Conservation (phyloP, 2,113 vertebrate species). For the Balaenoptera acutorostrata region DNA sequence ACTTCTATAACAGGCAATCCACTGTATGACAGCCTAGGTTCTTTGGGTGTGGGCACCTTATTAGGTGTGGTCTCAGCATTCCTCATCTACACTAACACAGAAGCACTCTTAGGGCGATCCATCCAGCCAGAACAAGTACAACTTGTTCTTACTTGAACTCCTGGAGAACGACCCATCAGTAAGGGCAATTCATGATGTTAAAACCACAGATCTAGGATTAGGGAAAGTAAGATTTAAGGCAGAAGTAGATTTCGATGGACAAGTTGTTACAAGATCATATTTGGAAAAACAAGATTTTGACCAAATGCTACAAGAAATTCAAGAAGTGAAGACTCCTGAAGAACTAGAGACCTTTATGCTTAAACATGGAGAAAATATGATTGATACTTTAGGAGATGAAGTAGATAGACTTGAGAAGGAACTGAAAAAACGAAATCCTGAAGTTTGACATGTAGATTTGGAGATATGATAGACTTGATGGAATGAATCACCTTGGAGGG, state of each 20-base stretch:
- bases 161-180: conserved; percentile 95
- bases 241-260: conserved; percentile 98
- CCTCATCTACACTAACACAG: conserved; percentile 98
- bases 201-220: conserved; percentile 96
- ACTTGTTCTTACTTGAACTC: conserved; percentile 89
- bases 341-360: conserved; percentile 98
- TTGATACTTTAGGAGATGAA: conserved; percentile 95
- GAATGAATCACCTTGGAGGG: conserved; percentile 49
- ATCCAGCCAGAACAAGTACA: conserved; percentile 93
- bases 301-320: conserved; percentile 94
- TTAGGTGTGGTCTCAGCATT: conserved; percentile 93
- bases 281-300: conserved; percentile 99
- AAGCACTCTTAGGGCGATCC: conserved; percentile 94
- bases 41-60: conserved; percentile 93
- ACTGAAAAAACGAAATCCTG: conserved; percentile 97
- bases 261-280: conserved; percentile 96
- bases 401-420: conserved; percentile 98
- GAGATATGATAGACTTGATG: conserved; percentile 89
- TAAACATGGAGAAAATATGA: conserved; percentile 98
- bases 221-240: conserved; percentile 99
- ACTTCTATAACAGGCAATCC: conserved; percentile 98
- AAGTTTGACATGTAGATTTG: conserved; percentile 97
- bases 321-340: conserved; percentile 94
- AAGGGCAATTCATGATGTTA: conserved; percentile 97
- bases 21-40: conserved; percentile 93